Percentiles rank a stretch among this genome's conserved stretches.
Conservation (phyloP, 2,113 vertebrate species). For the Sturnira hondurensis region DNA sequence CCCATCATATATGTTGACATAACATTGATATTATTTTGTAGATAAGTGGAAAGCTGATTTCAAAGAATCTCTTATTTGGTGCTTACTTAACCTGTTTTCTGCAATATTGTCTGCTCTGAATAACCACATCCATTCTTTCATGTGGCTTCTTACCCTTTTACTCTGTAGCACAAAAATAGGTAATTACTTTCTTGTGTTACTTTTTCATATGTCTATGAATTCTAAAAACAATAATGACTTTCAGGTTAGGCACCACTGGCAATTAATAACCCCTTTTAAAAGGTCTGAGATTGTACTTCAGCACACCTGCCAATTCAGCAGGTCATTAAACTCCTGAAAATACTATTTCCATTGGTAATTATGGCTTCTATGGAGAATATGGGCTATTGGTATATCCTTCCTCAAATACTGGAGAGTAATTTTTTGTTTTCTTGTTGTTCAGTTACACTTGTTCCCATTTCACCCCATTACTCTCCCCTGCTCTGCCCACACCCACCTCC, state of each 20-base stretch:
- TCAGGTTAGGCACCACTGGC: background rate
- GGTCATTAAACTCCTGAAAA: background rate
- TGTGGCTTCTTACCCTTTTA: background rate
- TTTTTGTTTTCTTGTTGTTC: background rate
- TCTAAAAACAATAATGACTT: conserved; percentile 13
- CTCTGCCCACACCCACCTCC: too few species aligned
- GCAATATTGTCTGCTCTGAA: background rate
- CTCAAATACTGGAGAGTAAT: background rate
- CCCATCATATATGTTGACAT: background rate
- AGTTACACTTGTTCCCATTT: too few species aligned
- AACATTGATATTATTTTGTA: background rate
- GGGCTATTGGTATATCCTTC: background rate
- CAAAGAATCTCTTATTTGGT: background rate
- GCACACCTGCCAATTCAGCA: background rate
- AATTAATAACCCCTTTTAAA: background rate
- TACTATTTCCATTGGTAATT: background rate
- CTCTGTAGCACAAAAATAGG: background rate
- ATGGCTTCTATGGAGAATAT: background rate
- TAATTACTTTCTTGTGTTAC: background rate
- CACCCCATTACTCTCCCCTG: too few species aligned
- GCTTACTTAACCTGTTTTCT: background rate
- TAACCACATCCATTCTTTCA: background rate
- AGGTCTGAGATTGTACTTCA: background rate
- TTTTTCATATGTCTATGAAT: background rate
- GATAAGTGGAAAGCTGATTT: background rate